Base-by-base conservation (phyloP, 1,140 invertebrate genomes). In the Trichogramma pretiosum region DNA sequence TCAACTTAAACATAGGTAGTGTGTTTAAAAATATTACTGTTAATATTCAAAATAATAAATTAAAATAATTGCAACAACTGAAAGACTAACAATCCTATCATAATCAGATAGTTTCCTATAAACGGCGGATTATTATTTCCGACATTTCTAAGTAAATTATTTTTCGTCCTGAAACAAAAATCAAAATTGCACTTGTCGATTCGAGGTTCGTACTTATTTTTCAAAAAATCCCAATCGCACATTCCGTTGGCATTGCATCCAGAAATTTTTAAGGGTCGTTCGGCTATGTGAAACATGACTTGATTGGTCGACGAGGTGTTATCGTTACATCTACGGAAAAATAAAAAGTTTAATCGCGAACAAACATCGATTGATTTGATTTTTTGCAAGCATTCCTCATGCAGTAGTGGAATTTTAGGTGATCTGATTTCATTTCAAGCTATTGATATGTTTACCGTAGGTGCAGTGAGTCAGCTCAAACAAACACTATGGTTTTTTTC, bases 241-340 rank as follows among this genome's bases (percentile, higher is more conserved):
- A 75, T 58, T 1, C 72, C 74, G 0, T 73, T 70, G n/a, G 72
- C 56, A 42, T 16, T 34, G 18, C 73, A 76, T 21, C 66, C 69
- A n/a, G 66, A 57, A 17, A 66, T 65, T 23, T 55, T 35, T 11
- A 75, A 48, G 4, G 61, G 59, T 23, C 64, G 61, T 52, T 75
- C 74, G 22, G 63, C 62, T 42, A 72, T 51, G 46, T 70, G 75
- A 54, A 76, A 73, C 60, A 73, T 68, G 0, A 75, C 67, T 56
- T 70, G 68, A 45, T 73, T 68, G n/a, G 59, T 56, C 4, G 48
- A 38, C n/a, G 61, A 53, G 4, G 13, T n/a, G n/a, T n/a, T n/a
- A n/a, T n/a, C n/a, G n/a, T n/a, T n/a, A n/a, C n/a, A n/a, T n/a
- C n/a, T n/a, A n/a, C n/a, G n/a, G n/a, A n/a, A n/a, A n/a, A n/a